phyloP scores from a whole-genome alignment of 2,797 vertebrate genomes.

The Chelidonichthys spinosus region DNA sequence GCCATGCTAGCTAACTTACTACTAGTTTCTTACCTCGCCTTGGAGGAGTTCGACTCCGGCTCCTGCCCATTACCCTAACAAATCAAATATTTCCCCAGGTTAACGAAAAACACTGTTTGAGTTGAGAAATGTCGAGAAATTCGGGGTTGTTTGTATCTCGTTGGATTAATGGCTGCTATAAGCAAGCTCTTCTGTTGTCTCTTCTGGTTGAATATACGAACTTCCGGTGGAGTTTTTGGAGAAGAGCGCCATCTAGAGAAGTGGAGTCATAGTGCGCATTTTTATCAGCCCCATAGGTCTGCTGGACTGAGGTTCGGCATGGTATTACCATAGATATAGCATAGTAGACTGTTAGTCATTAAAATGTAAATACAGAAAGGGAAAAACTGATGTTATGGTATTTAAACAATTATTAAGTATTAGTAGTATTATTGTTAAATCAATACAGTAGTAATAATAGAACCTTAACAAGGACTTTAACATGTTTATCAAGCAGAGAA shows the following conservation, averaged over 20 bases:
- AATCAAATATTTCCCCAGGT: rapidly evolving
- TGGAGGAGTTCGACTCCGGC: slow-evolving; percentile 82
- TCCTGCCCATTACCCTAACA: slow-evolving; percentile 76
- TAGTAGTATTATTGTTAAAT: not conserved
- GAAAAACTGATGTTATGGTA: not conserved
- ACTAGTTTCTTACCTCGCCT: slow-evolving; percentile 77
- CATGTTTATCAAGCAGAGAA: too few relatives aligned
- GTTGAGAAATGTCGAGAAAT: not conserved
- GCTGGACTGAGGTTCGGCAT: not conserved
- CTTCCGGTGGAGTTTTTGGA: slow-evolving; percentile 19
- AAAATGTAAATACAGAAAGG: not conserved
- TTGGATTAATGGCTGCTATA: not conserved
- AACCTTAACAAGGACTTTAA: not conserved
- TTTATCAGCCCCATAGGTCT: not conserved
- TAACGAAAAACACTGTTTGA: not conserved
- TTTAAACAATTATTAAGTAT: not conserved
- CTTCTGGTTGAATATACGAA: rapidly evolving
- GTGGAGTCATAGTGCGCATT: not conserved
- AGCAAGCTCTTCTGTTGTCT: not conserved
- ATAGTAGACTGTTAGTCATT: not conserved
- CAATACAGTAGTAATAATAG: not conserved
- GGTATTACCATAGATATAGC: not conserved
- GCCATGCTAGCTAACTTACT: not conserved
- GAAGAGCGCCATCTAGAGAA: slow-evolving; percentile 36
- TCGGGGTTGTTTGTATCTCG: not conserved